A percentile compares a stretch with the other conserved stretches of the same genome.
Conservation (phyloP, 2,888 invertebrate genomes). For the Catocala nupta region DNA sequence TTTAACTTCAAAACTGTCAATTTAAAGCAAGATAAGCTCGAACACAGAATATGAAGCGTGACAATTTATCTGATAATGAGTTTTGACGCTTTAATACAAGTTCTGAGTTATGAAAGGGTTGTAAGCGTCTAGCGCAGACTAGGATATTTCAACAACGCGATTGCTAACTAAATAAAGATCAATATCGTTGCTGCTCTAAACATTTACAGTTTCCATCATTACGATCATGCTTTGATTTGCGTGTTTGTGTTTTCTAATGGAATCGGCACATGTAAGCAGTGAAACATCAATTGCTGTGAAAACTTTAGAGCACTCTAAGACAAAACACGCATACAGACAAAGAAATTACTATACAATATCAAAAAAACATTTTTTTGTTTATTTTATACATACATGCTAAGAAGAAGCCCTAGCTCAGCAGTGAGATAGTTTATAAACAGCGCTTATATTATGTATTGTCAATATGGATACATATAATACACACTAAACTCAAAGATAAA, state of each 20-base stretch:
- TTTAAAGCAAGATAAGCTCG: constrained; percentile 37
- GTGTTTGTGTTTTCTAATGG: too few species aligned
- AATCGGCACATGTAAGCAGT: too few species aligned
- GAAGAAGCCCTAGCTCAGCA: too few species aligned
- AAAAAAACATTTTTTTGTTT: too few species aligned
- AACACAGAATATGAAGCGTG: constrained; percentile 22
- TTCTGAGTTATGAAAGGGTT: constrained; percentile 20
- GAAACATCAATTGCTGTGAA: too few species aligned
- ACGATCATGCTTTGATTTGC: background rate
- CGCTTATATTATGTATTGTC: too few species aligned
- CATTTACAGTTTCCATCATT: background rate
- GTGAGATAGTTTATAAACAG: too few species aligned
- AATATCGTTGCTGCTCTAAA: constrained; percentile 8
- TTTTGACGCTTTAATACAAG: constrained; percentile 35
- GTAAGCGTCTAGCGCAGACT: constrained; percentile 6
- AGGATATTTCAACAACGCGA: constrained; percentile 16
- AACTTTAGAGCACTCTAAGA: too few species aligned
- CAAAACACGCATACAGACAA: too few species aligned
- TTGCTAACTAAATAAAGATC: constrained; percentile 19
- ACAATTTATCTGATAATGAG: constrained; percentile 40
- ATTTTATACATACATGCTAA: too few species aligned
- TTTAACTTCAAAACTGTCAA: constrained; percentile 27
- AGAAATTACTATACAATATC: too few species aligned
- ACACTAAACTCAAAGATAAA: constrained; percentile 11
- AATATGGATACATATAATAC: too few species aligned